Base-by-base conservation (phyloP, 2,888 invertebrate species). In the Portevinia maculata region DNA sequence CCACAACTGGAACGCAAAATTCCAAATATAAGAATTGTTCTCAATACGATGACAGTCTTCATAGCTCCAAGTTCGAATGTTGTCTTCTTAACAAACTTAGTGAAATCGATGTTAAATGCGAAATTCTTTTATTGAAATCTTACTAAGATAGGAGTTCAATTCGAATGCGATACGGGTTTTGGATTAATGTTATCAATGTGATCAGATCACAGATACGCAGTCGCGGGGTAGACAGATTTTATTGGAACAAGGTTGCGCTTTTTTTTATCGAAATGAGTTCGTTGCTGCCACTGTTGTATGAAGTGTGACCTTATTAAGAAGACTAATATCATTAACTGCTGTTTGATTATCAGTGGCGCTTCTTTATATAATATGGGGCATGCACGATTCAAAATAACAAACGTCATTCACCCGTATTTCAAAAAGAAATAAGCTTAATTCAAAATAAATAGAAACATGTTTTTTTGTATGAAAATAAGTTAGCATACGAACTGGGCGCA, bases 211-310 rank as follows among this genome's bases (percentile, higher is more conserved):
- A 11, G 50, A 24, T 50, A 8, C 8, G 21, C 21, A 21, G 24
- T 24, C 5, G 5, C 24, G 24, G 3, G 24, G 24, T 44, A 28
- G 32, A 21, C 13, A 13, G 6, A 3, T 44, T 28, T 41, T 30
- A 28, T 15, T 28, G 13, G 46, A 17, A 60, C 60, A 46, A 60
- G 60, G 60, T 60, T 46, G n/a, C 3, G 5, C 15, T 30, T 44
- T 32, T 30, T 9, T 34, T 5, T 34, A 34, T 34, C 34, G 1
- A 11, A 34, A 7, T 17, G 59, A 57, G 37, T 55, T 24, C 28
- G 39, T 24, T 57, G 39, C 15, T 30, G 30, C 44, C 34, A 34
- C 7, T 34, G 34, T 8, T 39, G 4, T 3, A 9, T n/a, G 19
- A 8, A 11, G 24, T 8, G 15, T 34, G 21, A 46, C 44, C 44